Evolutionary conservation across 2,888 invertebrate genomes (phyloP).

Genomic region (Apantesis nais): DNA sequence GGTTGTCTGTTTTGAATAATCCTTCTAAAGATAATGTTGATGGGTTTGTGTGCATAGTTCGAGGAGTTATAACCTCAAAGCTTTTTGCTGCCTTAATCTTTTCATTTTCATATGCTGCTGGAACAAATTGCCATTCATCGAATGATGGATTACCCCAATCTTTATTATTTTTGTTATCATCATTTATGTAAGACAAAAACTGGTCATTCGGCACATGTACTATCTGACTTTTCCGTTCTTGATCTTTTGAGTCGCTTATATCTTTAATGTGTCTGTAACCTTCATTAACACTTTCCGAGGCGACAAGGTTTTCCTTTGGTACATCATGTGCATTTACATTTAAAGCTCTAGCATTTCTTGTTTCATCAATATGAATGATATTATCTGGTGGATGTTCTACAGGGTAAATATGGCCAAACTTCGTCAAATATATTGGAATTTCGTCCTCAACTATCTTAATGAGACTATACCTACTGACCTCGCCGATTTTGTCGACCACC

Average conservation of each 20-base stretch:
- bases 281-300: slow-evolving; percentile 82
- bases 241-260: slow-evolving; percentile 44
- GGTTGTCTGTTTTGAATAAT: slow-evolving; percentile 86
- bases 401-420: slow-evolving; percentile 78
- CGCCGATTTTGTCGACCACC: slow-evolving; percentile 88
- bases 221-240: slow-evolving; percentile 51
- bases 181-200: slow-evolving; percentile 74
- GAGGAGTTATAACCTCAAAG: slow-evolving; percentile 75
- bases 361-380: slow-evolving; percentile 80
- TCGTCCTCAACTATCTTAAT: slow-evolving; percentile 89
- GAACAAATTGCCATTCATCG: slow-evolving; percentile 77
- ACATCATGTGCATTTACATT: slow-evolving; percentile 67
- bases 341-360: slow-evolving; percentile 79
- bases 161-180: slow-evolving; percentile 68
- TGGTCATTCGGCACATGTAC: slow-evolving; percentile 68
- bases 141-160: slow-evolving; percentile 55
- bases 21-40: slow-evolving; percentile 89
- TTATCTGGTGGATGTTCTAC: slow-evolving; percentile 81
- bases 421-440: slow-evolving; percentile 81
- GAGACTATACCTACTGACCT: slow-evolving; percentile 88
- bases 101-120: slow-evolving; percentile 81
- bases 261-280: slow-evolving; percentile 75
- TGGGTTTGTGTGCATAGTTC: slow-evolving; percentile 79
- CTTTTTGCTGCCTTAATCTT: slow-evolving; percentile 61
- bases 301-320: slow-evolving; percentile 77